These are phyloP conservation scores for Drosophila ochracea DNA, from an alignment of 2,888 invertebrate genomes.

Conservation along the genomic window DNA sequence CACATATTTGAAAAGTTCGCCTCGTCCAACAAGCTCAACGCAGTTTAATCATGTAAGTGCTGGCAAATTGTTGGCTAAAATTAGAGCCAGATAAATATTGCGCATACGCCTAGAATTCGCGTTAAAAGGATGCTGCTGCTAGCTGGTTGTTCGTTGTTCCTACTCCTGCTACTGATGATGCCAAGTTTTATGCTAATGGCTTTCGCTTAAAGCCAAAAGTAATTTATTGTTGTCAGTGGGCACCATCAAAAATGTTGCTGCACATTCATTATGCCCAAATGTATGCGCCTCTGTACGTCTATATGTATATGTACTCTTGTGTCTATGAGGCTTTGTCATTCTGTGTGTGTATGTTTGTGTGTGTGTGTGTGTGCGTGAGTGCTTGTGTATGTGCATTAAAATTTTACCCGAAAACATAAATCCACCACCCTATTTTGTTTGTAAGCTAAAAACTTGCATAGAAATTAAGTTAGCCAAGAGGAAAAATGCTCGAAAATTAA, in stretches of 20 bases:
- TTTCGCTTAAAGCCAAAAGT: conserved; percentile 82
- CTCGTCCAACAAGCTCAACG: conserved; percentile 46
- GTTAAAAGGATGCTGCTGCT: conserved; percentile 59
- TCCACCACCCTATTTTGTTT: conserved; percentile 33
- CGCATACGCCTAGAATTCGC: conserved; percentile 74
- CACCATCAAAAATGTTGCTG: conserved; percentile 82
- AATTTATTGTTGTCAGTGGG: conserved; percentile 82
- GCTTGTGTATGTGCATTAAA: conserved; percentile 67
- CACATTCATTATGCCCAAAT: conserved; percentile 79
- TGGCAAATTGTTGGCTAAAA: conserved; percentile 81
- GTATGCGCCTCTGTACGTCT: conserved; percentile 43
- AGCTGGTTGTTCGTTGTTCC: conserved; percentile 24
- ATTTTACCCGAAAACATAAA: conserved; percentile 72
- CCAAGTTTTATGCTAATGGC: conserved; percentile 82
- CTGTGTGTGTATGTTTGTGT: conserved; percentile 32
- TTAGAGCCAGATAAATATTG: conserved; percentile 81
- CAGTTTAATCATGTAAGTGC: conserved; percentile 79
- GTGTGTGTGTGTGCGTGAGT: conserved; percentile 14
- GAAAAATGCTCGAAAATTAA: conserved; percentile 58
- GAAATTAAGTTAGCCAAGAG: conserved; percentile 76
- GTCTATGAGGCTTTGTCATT: conserved; percentile 21
- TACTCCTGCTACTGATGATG: conserved; percentile 59
- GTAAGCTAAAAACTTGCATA: conserved; percentile 66
- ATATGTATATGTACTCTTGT: conserved; percentile 10
- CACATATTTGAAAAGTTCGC: conserved; percentile 76